Evolutionary conservation across 2,888 invertebrate species (phyloP), one percentile per base, ranked within the genome.

Genomic region (Synanthedon formicaeformis): DNA sequence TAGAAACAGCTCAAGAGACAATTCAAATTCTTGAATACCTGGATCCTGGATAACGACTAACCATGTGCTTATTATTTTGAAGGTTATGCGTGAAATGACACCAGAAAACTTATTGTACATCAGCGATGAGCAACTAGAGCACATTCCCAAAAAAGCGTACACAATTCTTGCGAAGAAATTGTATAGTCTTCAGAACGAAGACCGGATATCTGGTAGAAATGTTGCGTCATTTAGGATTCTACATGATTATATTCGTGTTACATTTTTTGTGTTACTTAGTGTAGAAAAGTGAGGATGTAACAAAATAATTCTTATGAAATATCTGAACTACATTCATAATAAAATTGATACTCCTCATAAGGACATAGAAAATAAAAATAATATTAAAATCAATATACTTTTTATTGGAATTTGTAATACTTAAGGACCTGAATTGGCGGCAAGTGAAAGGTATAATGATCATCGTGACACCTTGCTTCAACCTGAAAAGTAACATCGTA

Each of bases 1-100:
- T 10, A 34, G 27, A 8, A 34, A 34, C 27, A 34, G 27, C 8
- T 34, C 27, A 8, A 34, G 8, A 34, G 8, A 8, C 27, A 6
- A 6, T 34, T 34, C 34, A 34, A 34, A 10, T 34, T 5, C 2
- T 6, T 2, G 2, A 27, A 34, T 34, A 34, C 27, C 8, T 34
- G 8, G 27, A n/a, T n/a, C n/a, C n/a, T n/a, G n/a, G 27, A 34
- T 8, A 34, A 10, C 34, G 10, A 10, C 10, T 34, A 10, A 34
- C 34, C 8, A 34, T 8, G 10, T 34, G 34, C 34, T 34, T 34
- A 10, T 34, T 34, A 34, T 8, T 34, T 56, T 59, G 27, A 57
- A 86, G 86, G 82, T 86, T 10, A 79, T 85, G 76, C 51, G 69
- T 50, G 67, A 69, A 50, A 85, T 86, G 64, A 64, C 71, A 3